Evolutionary conservation across 2,888 invertebrate genomes (phyloP).

Genomic region (Gymnosoma rotundatum): DNA sequence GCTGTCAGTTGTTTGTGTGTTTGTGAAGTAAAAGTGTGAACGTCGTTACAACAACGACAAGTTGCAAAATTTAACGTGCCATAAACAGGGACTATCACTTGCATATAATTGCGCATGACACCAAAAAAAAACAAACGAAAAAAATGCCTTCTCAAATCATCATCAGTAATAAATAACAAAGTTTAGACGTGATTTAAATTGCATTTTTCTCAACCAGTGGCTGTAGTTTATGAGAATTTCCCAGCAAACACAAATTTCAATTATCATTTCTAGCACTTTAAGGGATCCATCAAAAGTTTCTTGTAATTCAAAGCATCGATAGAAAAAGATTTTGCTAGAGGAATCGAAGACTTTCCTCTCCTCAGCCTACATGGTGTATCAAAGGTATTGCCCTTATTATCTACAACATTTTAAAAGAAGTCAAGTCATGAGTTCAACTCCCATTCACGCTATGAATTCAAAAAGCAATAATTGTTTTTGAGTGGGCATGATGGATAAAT

Average conservation of each 20-base stretch:
- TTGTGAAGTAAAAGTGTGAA: slow-evolving; percentile 56
- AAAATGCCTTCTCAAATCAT: slow-evolving; percentile 64
- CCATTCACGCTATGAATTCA: too few relatives aligned
- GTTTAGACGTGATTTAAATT: slow-evolving; percentile 67
- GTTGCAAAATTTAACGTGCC: slow-evolving; percentile 44
- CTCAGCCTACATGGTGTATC: too few relatives aligned
- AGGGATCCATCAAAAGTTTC: too few relatives aligned
- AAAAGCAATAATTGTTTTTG: too few relatives aligned
- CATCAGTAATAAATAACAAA: slow-evolving; percentile 71
- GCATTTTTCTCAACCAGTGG: slow-evolving; percentile 25
- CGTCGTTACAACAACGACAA: background rate
- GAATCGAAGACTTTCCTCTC: too few relatives aligned
- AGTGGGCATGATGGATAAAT: too few relatives aligned
- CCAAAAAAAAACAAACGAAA: slow-evolving; percentile 27
- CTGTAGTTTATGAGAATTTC: background rate
- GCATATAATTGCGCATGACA: slow-evolving; percentile 65
- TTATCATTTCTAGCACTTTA: too few relatives aligned
- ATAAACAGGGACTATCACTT: slow-evolving; percentile 59
- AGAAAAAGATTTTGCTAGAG: too few relatives aligned
- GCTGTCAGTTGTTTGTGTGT: slow-evolving; percentile 2
- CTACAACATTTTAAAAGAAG: too few relatives aligned
- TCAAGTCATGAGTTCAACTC: too few relatives aligned
- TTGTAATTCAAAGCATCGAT: too few relatives aligned
- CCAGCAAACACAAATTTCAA: slow-evolving; percentile 9
- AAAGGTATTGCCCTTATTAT: too few relatives aligned